phyloP scores from a whole-genome alignment of 2,113 vertebrate species.

The Serilophus lunatus region DNA sequence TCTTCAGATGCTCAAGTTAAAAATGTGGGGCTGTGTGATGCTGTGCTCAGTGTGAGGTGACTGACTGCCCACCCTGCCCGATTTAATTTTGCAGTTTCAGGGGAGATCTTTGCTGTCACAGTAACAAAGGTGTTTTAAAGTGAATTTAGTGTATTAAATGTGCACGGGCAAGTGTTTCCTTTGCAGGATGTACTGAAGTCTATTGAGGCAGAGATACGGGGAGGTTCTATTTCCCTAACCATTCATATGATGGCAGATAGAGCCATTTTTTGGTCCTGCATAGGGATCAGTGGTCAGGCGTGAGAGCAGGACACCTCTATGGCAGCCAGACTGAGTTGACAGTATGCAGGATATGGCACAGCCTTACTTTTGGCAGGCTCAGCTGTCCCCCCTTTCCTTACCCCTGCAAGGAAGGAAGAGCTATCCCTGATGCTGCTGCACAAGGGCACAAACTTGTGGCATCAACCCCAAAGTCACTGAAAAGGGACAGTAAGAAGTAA shows the following conservation, averaged over 20 bases:
- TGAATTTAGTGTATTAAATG: not conserved
- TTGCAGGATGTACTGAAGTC: not conserved
- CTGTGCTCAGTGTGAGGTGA: not conserved
- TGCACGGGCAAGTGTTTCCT: not conserved
- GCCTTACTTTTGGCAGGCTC: not conserved
- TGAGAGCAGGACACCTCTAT: not conserved
- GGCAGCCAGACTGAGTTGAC: not conserved
- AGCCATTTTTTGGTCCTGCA: not conserved
- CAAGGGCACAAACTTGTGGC: not conserved
- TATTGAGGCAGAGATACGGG: not conserved
- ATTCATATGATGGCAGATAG: not conserved
- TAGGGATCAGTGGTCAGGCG: rapidly evolving
- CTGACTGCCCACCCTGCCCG: not conserved
- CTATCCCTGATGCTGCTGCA: not conserved
- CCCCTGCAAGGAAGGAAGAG: not conserved
- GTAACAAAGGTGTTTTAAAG: not conserved
- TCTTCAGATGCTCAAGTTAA: not conserved
- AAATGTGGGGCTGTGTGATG: rapidly evolving
- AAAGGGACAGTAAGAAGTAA: not conserved
- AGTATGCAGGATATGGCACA: not conserved
- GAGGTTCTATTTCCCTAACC: not conserved
- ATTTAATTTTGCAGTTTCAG: not conserved
- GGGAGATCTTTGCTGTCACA: not conserved
- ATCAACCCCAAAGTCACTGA: not conserved
- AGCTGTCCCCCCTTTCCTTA: not conserved